These are phyloP conservation scores for Eurypyga helias DNA, from an alignment of 2,113 vertebrate genomes.

Conservation along the genomic window DNA sequence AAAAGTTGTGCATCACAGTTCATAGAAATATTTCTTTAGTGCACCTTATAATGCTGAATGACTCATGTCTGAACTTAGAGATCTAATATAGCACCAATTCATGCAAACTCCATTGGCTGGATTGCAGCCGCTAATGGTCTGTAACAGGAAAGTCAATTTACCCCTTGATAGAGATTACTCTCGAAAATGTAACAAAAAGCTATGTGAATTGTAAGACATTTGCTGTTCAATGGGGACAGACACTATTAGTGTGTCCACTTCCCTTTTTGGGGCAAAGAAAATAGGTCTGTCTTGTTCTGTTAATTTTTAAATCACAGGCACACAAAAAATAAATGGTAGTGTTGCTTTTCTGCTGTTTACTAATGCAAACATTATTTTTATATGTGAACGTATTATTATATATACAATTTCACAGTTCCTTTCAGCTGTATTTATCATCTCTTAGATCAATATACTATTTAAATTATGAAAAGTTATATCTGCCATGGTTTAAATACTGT, in stretches of 20 bases:
- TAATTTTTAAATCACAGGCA: background rate
- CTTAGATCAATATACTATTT: background rate
- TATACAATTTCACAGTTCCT: background rate
- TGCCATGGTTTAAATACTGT: background rate
- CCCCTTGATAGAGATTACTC: slow-evolving; percentile 71
- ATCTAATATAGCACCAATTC: slow-evolving; percentile 44
- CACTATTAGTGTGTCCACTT: slow-evolving; percentile 27
- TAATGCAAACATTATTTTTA: background rate
- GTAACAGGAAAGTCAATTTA: slow-evolving; percentile 73
- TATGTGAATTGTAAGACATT: slow-evolving; percentile 49
- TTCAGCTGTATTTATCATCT: background rate
- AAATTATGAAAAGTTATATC: background rate
- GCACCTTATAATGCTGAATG: background rate
- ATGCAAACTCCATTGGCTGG: slow-evolving; percentile 45
- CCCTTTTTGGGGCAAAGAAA: background rate
- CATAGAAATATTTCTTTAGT: background rate
- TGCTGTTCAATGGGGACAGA: slow-evolving; percentile 42
- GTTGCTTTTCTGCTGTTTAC: background rate
- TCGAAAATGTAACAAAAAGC: slow-evolving; percentile 72
- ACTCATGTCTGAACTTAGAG: slow-evolving; percentile 15
- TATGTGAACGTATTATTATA: background rate
- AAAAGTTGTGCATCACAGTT: background rate
- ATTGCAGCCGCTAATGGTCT: slow-evolving; percentile 65
- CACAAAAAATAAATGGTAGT: background rate
- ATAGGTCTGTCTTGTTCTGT: slow-evolving; percentile 12